Base-by-base conservation (phyloP, 2,888 invertebrate species). In the Dromius quadrimaculatus region DNA sequence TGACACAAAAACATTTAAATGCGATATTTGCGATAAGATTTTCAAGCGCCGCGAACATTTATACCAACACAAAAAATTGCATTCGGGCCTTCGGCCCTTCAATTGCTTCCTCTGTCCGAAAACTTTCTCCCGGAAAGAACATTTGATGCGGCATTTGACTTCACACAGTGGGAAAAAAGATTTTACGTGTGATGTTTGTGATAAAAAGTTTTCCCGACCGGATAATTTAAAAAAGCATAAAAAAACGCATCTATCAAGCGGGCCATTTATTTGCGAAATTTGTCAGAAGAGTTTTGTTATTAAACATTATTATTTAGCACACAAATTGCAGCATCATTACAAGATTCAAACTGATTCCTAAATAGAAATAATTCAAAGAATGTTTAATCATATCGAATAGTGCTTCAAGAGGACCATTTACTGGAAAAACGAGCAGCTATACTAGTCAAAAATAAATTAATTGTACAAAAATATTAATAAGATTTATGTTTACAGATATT, bases 21-120 rank as follows among this genome's bases (percentile, higher is more conserved):
- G 89, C 76, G 86, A 87, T 36, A 82, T 87, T 11, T 90, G 90
- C 77, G 84, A 84, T 3, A 88, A 89, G 73, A 85, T 85, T 0
- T 90, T 90, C 76, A 90, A 90, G 77, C 84, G 90, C 74, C 88
- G 89, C 77, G 90, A 90, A 76, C 90, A 90, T 77, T 81, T 90
- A 0, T 88, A 88, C 71, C 90, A 90, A 74, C 90, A 90, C 76
- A 83, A 87, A 1, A 90, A 90, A 76, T 79, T 89, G 1, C 90
- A 90, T 75, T 87, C 88, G 5, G 90, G 90, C 3, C 84, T 89
- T 72, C 83, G 90, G 45, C 90, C 90, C 0, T 90, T 88, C 76
- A 87, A 86, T 17, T 90, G 90, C 74, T 84, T 85, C 0, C 85
- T 87, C 36, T 90, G 90, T 77, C 84, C 86, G 45, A 90, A 90